A percentile compares a stretch with the other conserved stretches of the same genome.
These are phyloP conservation scores for Cheilinus undulatus DNA, from an alignment of 2,113 vertebrate species.

Conservation along the genomic window DNA sequence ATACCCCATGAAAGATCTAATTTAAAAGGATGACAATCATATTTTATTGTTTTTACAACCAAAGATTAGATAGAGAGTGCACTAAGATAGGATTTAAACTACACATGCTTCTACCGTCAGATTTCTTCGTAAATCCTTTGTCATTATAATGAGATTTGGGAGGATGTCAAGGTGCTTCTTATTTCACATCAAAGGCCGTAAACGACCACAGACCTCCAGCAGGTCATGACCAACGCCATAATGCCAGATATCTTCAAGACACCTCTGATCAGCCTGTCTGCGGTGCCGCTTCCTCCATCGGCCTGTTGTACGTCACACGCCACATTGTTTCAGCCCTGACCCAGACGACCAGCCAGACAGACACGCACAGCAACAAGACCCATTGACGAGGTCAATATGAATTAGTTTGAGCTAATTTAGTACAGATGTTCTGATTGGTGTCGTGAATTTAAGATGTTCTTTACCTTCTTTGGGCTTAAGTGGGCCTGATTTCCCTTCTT, in stretches of 20 bases:
- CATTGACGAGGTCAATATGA: conserved; percentile 8
- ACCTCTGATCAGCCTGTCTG: conserved; percentile 56
- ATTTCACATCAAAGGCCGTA: conserved; percentile 51
- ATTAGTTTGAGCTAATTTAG: conserved; percentile 14
- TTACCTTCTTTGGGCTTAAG: too few relatives aligned
- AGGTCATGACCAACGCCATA: conserved; percentile 42
- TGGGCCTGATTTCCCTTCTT: background rate
- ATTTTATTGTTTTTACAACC: conserved; percentile 33
- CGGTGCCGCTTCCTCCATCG: conserved; percentile 26
- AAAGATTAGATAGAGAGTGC: conserved; percentile 35
- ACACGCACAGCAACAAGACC: too few relatives aligned
- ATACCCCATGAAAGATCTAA: conserved; percentile 8
- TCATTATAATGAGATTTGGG: conserved; percentile 11
- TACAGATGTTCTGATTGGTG: background rate
- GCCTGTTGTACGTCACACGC: conserved; percentile 70
- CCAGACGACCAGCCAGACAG: conserved; percentile 47
- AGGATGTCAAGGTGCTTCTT: conserved; percentile 44
- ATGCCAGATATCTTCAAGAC: conserved; percentile 44
- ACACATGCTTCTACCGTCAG: background rate
- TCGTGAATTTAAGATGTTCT: too few relatives aligned
- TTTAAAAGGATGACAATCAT: background rate
- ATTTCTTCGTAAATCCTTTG: background rate
- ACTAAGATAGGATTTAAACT: conserved; percentile 24
- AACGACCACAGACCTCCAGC: conserved; percentile 28
- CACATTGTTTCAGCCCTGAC: conserved; percentile 74